Evolutionary conservation across 2,888 invertebrate genomes (phyloP).

Genomic region (Ganaspis brasiliensis): DNA sequence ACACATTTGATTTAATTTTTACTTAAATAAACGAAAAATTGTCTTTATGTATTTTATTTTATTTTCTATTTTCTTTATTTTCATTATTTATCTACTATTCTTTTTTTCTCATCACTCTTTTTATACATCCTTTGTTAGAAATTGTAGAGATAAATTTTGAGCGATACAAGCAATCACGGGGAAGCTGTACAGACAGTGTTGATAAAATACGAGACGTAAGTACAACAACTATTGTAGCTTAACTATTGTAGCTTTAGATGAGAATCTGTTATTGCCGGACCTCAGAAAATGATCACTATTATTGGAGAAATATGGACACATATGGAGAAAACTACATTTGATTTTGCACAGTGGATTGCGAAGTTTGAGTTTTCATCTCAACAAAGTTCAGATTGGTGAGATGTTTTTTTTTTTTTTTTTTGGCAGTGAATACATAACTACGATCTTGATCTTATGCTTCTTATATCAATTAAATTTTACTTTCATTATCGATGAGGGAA

Average conservation of each 20-base stretch:
- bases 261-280: conserved; percentile 76
- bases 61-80: not conserved
- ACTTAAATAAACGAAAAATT: no score
- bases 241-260: conserved; percentile 64
- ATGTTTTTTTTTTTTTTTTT: conserved; percentile 13
- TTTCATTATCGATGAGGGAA: conserved; percentile 39
- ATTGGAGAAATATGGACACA: conserved; percentile 36
- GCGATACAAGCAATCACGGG: conserved; percentile 52
- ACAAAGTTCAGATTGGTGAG: conserved; percentile 8
- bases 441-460: not conserved
- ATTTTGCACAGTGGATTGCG: conserved; percentile 27
- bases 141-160: conserved; percentile 15
- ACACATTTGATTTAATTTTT: not conserved
- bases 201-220: conserved; percentile 79
- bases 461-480: conserved; percentile 13
- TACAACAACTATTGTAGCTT: conserved; percentile 80
- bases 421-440: conserved; percentile 30
- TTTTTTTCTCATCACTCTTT: not conserved
- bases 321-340: conserved; percentile 30
- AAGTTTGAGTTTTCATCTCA: conserved; percentile 30
- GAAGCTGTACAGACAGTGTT: conserved; percentile 67
- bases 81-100: not conserved
- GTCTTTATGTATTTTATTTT: no score
- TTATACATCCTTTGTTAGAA: not conserved
- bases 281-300: conserved; percentile 67